Percentiles rank a stretch among this genome's conserved stretches.
Evolutionary conservation across 2,797 vertebrate species (phyloP).

Genomic region (Enoplosus armatus): DNA sequence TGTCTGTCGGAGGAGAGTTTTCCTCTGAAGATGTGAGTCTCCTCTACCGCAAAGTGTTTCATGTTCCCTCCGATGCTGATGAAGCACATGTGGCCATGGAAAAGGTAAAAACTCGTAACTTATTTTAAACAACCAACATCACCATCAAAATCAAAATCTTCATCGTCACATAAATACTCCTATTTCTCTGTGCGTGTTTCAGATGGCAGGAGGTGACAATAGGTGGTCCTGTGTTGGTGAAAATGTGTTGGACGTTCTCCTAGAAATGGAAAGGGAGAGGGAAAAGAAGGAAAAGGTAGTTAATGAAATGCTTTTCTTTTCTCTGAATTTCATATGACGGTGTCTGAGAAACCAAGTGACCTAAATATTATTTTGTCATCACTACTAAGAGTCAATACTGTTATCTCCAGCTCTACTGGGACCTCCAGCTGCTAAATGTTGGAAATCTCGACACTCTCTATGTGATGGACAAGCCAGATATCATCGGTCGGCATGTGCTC

Average conservation of each 20-base stretch:
- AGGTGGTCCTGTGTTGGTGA: constrained; percentile 74
- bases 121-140: background rate
- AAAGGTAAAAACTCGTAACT: constrained; percentile 70
- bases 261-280: constrained; percentile 79
- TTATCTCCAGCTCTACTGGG: constrained; percentile 82
- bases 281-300: constrained; percentile 77
- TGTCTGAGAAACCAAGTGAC: background rate
- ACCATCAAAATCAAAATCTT: background rate
- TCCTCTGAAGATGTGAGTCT: constrained; percentile 71
- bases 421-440: constrained; percentile 79
- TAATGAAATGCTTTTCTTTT: background rate
- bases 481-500: background rate
- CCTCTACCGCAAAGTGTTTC: constrained; percentile 80
- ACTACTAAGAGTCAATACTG: background rate
- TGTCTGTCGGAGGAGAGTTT: constrained; percentile 70
- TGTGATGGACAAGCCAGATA: constrained; percentile 4
- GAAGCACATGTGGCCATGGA: constrained; percentile 74
- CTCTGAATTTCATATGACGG: constrained; percentile 7
- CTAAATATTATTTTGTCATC: constrained; percentile 2
- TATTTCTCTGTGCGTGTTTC: constrained; percentile 27
- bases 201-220: constrained; percentile 72
- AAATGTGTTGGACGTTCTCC: constrained; percentile 79
- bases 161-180: background rate
- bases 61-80: constrained; percentile 51
- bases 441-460: constrained; percentile 51